Conservation (phyloP, 2,888 invertebrate species). For the Dusona sp. region DNA sequence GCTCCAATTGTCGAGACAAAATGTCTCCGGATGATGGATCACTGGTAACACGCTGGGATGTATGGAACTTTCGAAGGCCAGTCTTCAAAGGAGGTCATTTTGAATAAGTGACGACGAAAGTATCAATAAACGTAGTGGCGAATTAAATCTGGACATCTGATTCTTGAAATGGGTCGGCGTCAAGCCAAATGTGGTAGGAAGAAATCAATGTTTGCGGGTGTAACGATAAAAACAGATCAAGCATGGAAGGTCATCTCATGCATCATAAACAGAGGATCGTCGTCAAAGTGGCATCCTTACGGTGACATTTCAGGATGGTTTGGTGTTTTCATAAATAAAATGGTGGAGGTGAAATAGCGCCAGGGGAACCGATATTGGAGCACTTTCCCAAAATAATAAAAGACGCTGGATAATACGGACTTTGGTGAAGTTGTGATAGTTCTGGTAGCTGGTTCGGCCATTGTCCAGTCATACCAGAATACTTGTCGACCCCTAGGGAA, state of each 20-base stretch:
- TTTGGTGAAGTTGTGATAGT: neutral
- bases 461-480: slow-evolving; percentile 72
- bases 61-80: neutral
- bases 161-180: neutral
- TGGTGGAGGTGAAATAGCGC: neutral
- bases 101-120: neutral
- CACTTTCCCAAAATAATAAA: neutral
- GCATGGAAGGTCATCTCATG: neutral
- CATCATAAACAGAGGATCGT: neutral
- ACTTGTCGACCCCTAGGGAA: slow-evolving; percentile 72
- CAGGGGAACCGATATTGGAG: neutral
- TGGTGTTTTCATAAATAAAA: neutral
- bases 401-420: neutral
- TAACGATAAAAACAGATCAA: neutral
- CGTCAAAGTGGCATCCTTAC: neutral
- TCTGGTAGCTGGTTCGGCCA: slow-evolving; percentile 17
- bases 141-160: neutral
- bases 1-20: neutral
- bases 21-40: neutral
- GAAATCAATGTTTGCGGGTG: neutral
- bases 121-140: neutral
- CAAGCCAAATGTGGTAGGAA: neutral
- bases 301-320: neutral
- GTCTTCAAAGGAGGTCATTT: neutral
- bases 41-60: neutral